A percentile compares a stretch with the other conserved stretches of the same genome.
phyloP scores from a whole-genome alignment of 2,888 invertebrate species.

The Neocrepidodera transversa region DNA sequence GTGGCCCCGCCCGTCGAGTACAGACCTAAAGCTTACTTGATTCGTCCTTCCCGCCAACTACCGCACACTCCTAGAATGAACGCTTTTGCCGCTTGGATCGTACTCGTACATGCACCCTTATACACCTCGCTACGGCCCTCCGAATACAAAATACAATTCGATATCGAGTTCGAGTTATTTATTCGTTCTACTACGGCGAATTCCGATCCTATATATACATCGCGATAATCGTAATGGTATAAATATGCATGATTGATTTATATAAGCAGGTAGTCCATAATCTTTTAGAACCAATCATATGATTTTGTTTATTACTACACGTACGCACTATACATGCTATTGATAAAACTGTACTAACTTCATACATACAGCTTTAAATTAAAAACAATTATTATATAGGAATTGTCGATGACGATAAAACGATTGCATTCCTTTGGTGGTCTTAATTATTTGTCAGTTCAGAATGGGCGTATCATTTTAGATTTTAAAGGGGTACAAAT shows the following conservation, averaged over 20 bases:
- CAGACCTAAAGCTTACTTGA: slow-evolving; percentile 54
- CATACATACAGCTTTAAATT: not conserved
- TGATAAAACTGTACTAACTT: not conserved
- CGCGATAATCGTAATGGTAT: not conserved
- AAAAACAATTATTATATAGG: not conserved
- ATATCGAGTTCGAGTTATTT: slow-evolving; percentile 13
- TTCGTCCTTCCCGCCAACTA: slow-evolving; percentile 54
- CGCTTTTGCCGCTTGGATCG: slow-evolving; percentile 22
- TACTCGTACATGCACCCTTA: slow-evolving; percentile 27
- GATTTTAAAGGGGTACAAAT: not conserved
- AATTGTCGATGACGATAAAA: too few relatives aligned
- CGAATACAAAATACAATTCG: slow-evolving; percentile 12
- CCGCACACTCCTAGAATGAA: slow-evolving; percentile 46
- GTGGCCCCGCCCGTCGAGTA: slow-evolving; percentile 63
- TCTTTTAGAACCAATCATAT: too few relatives aligned
- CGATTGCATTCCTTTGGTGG: not conserved
- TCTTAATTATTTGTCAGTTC: not conserved
- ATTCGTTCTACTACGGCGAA: slow-evolving; percentile 23
- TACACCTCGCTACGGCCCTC: slow-evolving; percentile 22
- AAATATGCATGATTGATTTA: slow-evolving; percentile 3
- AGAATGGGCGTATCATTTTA: not conserved
- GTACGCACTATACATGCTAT: not conserved
- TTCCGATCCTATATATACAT: slow-evolving; percentile 13
- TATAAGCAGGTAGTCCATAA: too few relatives aligned
- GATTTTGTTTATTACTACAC: too few relatives aligned